Conservation (phyloP, 2,797 vertebrate genomes). For the Craterocephalus amniculus region DNA sequence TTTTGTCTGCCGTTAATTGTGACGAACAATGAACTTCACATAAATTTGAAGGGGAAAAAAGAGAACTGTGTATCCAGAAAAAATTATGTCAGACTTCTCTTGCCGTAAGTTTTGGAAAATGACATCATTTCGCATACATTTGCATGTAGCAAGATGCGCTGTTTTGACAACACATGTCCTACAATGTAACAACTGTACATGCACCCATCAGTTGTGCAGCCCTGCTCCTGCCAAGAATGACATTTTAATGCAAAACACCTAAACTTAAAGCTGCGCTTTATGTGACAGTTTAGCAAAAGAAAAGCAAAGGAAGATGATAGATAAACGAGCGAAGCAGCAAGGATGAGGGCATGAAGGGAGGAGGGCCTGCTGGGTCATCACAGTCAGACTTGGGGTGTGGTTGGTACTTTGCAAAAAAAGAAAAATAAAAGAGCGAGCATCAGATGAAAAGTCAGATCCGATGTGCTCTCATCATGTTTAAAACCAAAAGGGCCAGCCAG, state of each 20-base stretch:
- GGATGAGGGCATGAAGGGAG: constrained; percentile 54
- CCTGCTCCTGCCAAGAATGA: neutral
- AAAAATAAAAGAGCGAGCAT: constrained; percentile 41
- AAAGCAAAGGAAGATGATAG: constrained; percentile 47
- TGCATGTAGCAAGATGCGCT: neutral
- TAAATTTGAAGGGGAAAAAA: neutral
- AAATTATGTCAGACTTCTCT: neutral
- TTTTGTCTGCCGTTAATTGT: neutral
- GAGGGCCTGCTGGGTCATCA: constrained; percentile 64
- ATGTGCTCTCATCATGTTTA: constrained; percentile 59
- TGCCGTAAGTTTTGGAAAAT: neutral
- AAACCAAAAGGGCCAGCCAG: constrained; percentile 72
- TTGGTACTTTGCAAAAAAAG: constrained; percentile 43
- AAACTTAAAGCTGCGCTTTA: constrained; percentile 36
- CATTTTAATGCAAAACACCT: constrained; percentile 26
- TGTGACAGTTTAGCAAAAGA: constrained; percentile 24
- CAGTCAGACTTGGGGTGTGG: constrained; percentile 67
- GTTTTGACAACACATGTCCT: neutral
- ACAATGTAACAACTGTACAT: neutral
- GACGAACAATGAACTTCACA: neutral
- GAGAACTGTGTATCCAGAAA: neutral
- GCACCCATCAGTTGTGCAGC: neutral
- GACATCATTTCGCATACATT: neutral
- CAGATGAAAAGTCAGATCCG: constrained; percentile 59
- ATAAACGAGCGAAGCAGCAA: constrained; percentile 57